A percentile compares a stretch with the other conserved stretches of the same genome.
Conservation (phyloP, 2,797 vertebrate genomes). For the Oreortyx pictus region DNA sequence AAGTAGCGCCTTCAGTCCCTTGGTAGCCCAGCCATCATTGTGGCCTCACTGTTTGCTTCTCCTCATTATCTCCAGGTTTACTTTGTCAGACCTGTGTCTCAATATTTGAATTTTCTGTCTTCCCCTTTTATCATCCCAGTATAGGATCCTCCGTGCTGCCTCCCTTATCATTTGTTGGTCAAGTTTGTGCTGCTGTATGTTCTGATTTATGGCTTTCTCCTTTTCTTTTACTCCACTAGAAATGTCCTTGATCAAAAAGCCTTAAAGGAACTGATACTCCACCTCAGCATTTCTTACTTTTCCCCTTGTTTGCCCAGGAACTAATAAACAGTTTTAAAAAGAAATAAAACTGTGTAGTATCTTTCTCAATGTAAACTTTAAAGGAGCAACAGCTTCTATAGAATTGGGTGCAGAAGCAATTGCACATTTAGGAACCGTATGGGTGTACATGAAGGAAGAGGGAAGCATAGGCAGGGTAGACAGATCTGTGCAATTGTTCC, state of each 20-base stretch:
- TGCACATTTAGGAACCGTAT: neutral
- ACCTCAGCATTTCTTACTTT: neutral
- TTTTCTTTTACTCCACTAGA: neutral
- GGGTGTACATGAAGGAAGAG: neutral
- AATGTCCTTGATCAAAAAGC: neutral
- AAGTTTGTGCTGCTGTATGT: neutral
- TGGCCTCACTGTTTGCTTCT: neutral
- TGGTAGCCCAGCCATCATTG: too few species aligned
- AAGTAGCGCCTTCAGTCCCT: too few species aligned
- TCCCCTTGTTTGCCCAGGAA: neutral
- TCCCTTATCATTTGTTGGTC: neutral
- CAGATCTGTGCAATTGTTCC: neutral
- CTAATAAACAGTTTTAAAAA: neutral
- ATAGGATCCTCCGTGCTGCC: neutral
- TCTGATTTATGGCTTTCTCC: neutral
- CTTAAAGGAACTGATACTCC: neutral
- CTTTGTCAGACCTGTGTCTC: too few species aligned
- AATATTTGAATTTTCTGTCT: too few species aligned
- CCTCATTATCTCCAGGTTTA: too few species aligned
- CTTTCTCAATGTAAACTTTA: neutral
- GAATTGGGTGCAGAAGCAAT: neutral
- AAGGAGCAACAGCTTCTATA: neutral
- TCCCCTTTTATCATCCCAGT: too few species aligned
- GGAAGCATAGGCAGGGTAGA: neutral
- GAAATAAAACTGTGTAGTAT: neutral